These are phyloP conservation scores for Hypselothyrea guttata DNA, from an alignment of 2,888 invertebrate species.

Conservation along the genomic window DNA sequence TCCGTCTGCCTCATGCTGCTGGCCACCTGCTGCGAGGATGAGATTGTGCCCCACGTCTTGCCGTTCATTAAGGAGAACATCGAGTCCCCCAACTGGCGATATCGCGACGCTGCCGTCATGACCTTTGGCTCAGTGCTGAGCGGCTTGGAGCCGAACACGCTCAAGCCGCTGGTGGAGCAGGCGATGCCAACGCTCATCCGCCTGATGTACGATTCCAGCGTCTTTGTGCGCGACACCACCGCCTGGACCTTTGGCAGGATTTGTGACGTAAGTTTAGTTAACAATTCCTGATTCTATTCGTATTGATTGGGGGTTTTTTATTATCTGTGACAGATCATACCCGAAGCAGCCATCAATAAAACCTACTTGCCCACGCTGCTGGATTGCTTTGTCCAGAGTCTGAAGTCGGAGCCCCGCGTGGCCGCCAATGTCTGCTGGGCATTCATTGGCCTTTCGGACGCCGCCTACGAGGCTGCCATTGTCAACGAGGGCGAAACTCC, in stretches of 20 bases:
- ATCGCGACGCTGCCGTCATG: conserved; percentile 98
- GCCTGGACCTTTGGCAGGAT: conserved; percentile 99
- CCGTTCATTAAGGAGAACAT: conserved; percentile 98
- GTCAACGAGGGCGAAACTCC: conserved; percentile 86
- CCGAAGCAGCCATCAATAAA: conserved; percentile 96
- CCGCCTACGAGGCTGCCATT: conserved; percentile 95
- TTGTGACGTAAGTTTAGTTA: conserved; percentile 87
- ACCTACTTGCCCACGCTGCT: conserved; percentile 91
- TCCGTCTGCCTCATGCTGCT: conserved; percentile 99
- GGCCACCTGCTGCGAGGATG: conserved; percentile 98
- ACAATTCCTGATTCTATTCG: neutral
- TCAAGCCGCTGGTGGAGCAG: conserved; percentile 97
- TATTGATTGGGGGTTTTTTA: neutral
- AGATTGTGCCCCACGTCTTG: conserved; percentile 96
- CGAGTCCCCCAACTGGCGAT: conserved; percentile 95
- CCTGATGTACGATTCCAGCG: conserved; percentile 96
- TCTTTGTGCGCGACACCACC: conserved; percentile 97
- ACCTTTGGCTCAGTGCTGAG: conserved; percentile 97
- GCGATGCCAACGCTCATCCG: conserved; percentile 98
- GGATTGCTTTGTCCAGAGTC: conserved; percentile 91
- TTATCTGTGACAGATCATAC: conserved; percentile 85
- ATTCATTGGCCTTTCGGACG: conserved; percentile 97
- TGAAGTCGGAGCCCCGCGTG: conserved; percentile 96
- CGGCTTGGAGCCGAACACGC: conserved; percentile 92
- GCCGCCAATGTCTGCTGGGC: conserved; percentile 99